Evolutionary conservation across 1,140 invertebrate species (phyloP).

Genomic region (Bombyx mandarina): DNA sequence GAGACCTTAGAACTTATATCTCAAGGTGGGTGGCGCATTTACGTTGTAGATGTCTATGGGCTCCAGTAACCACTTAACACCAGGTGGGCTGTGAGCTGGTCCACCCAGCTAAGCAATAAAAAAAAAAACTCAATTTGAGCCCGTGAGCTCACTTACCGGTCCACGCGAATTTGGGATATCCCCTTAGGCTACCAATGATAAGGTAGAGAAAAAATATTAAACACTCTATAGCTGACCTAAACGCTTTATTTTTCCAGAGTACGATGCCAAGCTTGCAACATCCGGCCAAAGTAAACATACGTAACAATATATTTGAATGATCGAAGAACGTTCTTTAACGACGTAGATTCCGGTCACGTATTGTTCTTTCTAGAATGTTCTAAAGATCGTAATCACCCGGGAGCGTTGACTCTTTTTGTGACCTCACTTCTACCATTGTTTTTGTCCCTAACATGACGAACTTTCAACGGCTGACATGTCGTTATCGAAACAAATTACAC

Average conservation of each 20-base stretch:
- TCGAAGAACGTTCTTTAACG: neutral
- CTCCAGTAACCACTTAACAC: no score
- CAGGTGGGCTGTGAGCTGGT: no score
- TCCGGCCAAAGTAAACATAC: conserved; percentile 20
- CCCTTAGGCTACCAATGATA: no score
- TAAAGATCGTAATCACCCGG: conserved; percentile 16
- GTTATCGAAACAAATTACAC: conserved; percentile 16
- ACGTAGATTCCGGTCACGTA: conserved; percentile 14
- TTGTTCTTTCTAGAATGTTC: conserved; percentile 21
- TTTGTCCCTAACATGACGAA: conserved; percentile 24
- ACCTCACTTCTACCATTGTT: conserved; percentile 21
- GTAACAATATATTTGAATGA: conserved; percentile 2
- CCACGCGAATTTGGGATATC: no score
- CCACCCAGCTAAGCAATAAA: no score
- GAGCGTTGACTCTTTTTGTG: conserved; percentile 19
- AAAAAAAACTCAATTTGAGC: no score
- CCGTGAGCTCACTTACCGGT: no score
- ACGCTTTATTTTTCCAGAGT: conserved; percentile 20
- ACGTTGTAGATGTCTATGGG: no score
- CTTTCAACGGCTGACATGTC: conserved; percentile 13
- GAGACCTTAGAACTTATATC: no score
- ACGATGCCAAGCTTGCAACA: conserved; percentile 30
- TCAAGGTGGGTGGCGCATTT: no score
- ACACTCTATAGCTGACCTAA: no score
- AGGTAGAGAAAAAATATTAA: no score